These are phyloP conservation scores for Venusia cambrica DNA, from an alignment of 2,888 invertebrate species.

Conservation along the genomic window DNA sequence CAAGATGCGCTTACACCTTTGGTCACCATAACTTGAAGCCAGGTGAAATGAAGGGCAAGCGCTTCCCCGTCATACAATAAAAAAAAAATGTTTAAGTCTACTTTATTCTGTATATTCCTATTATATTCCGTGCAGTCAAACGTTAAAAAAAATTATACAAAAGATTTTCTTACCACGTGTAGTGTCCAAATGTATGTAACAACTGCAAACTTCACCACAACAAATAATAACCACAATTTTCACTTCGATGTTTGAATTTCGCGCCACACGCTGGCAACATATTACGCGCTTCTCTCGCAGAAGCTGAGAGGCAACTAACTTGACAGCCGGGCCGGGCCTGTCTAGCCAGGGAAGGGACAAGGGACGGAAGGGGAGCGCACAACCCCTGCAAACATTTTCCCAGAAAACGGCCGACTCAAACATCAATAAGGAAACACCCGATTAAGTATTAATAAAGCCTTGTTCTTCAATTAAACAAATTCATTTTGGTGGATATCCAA, in stretches of 20 bases:
- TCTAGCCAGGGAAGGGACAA: constrained; percentile 62
- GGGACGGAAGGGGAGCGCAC: constrained; percentile 45
- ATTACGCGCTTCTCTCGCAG: constrained; percentile 46
- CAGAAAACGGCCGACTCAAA: constrained; percentile 55
- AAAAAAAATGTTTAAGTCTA: too few relatives aligned
- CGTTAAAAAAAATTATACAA: too few relatives aligned
- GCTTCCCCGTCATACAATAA: too few relatives aligned
- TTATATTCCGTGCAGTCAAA: too few relatives aligned
- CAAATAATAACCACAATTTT: constrained; percentile 34
- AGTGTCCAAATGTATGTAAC: constrained; percentile 8
- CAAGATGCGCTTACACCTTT: too few relatives aligned
- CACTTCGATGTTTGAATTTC: constrained; percentile 50
- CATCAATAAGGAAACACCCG: constrained; percentile 59
- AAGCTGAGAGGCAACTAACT: constrained; percentile 54
- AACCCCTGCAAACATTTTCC: constrained; percentile 47
- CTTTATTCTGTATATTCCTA: too few relatives aligned
- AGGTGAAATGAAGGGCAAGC: too few relatives aligned
- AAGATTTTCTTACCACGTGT: constrained; percentile 14
- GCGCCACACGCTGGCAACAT: constrained; percentile 44
- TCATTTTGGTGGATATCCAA: constrained; percentile 44
- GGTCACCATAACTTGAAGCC: too few relatives aligned
- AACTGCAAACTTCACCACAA: constrained; percentile 30
- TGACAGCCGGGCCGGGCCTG: constrained; percentile 38
- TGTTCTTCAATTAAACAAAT: constrained; percentile 49
- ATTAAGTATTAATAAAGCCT: constrained; percentile 54